Evolutionary conservation across 2,113 vertebrate species (phyloP).

Genomic region (Columba livia): DNA sequence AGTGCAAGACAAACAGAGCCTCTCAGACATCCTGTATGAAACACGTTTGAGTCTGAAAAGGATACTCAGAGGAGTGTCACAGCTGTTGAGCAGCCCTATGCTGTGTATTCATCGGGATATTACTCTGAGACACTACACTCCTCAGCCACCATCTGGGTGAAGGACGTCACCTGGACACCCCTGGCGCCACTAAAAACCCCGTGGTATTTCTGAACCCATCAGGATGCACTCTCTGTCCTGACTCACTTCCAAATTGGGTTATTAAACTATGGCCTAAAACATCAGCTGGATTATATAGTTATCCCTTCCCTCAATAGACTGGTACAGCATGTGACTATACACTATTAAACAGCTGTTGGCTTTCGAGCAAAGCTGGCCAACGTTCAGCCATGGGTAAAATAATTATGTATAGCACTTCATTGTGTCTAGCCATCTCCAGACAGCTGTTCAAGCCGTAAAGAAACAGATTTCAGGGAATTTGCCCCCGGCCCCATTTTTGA

Average conservation of each 20-base stretch:
- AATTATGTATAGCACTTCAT: slow-evolving; percentile 12
- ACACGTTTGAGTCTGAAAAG: neutral
- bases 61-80: neutral
- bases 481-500: neutral
- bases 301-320: neutral
- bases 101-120: neutral
- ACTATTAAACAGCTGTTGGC: slow-evolving; percentile 31
- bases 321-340: neutral
- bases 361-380: slow-evolving; percentile 25
- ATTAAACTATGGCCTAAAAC: neutral
- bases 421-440: neutral
- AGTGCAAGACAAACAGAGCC: neutral
- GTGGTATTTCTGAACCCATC: neutral
- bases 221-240: neutral
- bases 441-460: neutral
- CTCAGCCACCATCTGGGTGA: neutral
- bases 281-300: neutral
- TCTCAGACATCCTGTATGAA: neutral
- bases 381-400: slow-evolving; percentile 7
- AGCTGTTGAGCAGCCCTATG: neutral
- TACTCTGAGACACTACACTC: neutral
- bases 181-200: neutral
- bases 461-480: slow-evolving; percentile 26
- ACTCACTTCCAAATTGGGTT: neutral
- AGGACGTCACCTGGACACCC: neutral